phyloP scores from a whole-genome alignment of 1,140 invertebrate species.

The Megathymus violae region DNA sequence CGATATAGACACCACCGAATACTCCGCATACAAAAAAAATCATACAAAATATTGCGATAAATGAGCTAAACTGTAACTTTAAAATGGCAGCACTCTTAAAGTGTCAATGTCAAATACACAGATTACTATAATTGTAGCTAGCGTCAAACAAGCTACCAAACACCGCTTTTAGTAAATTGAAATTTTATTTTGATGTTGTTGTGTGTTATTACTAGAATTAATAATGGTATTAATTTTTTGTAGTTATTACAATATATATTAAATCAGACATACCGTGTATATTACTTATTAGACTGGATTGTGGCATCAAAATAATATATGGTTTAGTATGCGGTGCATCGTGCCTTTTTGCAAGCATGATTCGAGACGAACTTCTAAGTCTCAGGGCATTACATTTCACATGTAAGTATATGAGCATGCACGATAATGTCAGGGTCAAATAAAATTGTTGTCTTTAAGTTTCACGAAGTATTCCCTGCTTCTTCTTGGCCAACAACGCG shows the following conservation, averaged over 20 bases:
- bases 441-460: no score
- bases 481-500: no score
- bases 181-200: background rate
- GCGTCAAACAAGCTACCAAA: no score
- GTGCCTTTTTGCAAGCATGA: slow-evolving; percentile 68
- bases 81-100: no score
- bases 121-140: no score
- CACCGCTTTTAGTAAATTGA: background rate
- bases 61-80: no score
- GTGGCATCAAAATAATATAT: slow-evolving; percentile 24
- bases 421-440: no score
- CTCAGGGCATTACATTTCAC: slow-evolving; percentile 68
- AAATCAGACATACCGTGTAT: background rate
- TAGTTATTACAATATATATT: background rate
- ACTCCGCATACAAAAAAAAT: no score
- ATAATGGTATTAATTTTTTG: background rate
- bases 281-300: background rate
- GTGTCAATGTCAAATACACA: no score
- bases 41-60: no score
- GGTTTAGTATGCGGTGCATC: slow-evolving; percentile 53
- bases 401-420: slow-evolving; percentile 70
- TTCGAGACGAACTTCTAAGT: slow-evolving; percentile 56
- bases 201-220: background rate
- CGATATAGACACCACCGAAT: no score
- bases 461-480: no score